Evolutionary conservation across 2,797 vertebrate species (phyloP), one percentile per base, ranked within the genome.

Genomic region (Enoplosus armatus): DNA sequence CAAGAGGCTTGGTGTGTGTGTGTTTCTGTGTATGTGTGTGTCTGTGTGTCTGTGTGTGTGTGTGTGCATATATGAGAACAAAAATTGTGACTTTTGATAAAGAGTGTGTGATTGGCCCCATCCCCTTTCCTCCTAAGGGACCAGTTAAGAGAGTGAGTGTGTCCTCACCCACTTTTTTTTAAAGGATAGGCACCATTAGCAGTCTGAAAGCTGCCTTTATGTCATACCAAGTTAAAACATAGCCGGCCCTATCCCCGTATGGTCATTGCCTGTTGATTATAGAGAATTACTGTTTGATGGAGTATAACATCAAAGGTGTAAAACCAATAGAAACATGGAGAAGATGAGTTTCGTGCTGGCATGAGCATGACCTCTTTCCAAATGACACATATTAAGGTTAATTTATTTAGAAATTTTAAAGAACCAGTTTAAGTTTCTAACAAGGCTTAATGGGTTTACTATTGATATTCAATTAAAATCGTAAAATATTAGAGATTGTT

Each of bases 181-280:
- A 86, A 89, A 84, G 67, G 62, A 92, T 88, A 69, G 80, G 62
- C 76, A 55, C 86, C 82, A 85, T 90, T 87, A 91, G 39, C 50
- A 58, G 53, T 60, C 77, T 89, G 82, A 87, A 83, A 81, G 84
- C 85, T 82, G 29, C 76, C 61, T 80, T 84, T 91, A 87, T 73
- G 78, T 92, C 90, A 88, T 64, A 41, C 50, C 58, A 67, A 29
- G 74, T 78, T 77, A 65, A 87, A 85, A 87, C 70, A 82, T 82
- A 79, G 74, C n/a, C 33, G n/a, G 31, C 41, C 0, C 26, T 76
- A n/a, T 82, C 50, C 24, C 20, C 59, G 8, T 67, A 8, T 73
- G 63, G 22, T 67, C 53, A 66, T 56, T 75, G 66, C 72, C 73
- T 89, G 75, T 72, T 83, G 71, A 84, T 80, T 72, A 60, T 50